Base-by-base conservation (phyloP, 2,888 invertebrate species). In the Acholoe squamosa region DNA sequence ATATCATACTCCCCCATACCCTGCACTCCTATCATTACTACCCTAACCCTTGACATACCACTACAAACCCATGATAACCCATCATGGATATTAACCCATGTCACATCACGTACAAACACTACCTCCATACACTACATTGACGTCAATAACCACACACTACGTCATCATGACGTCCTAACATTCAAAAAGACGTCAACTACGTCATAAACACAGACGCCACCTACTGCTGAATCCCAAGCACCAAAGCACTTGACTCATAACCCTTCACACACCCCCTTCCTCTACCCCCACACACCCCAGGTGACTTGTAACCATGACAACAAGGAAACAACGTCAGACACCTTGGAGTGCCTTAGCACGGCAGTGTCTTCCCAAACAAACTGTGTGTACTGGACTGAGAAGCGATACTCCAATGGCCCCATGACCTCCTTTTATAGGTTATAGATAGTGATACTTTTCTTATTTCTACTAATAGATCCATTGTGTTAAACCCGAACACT, bases 231-330 rank as follows among this genome's bases (percentile, higher is more conserved):
- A 61, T 61, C 5, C n/a, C n/a, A 61, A n/a, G 61, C 22, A 61
- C 61, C 61, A 61, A 3, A 61, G 61, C 61, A 61, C 61, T 61
- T 61, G 61, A 61, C 61, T 19, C 43, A 43, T 43, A 3, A 43
- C 43, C 43, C 43, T 61, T 61, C 61, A 43, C 43, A 43, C 43
- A 14, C 3, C 61, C 25, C 76, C 80, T 16, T 34, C 34, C 80
- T 19, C 22, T 34, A 33, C 34, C 43, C 33, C 33, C 19, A 16
- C 34, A 34, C n/a, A 22, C 34, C 33, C 33, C 33, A 80, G 34
- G 33, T 80, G 80, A 80, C 80, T 43, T 14, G 80, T 80, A 14
- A 80, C 80, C 80, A 80, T 34, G 80, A 43, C 80, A 34, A 80
- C 80, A 19, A 43, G 16, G 19, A 3, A 80, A 43, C 43, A 43